phyloP scores from a whole-genome alignment of 2,888 invertebrate genomes.

The Oxyscelio sp. region DNA sequence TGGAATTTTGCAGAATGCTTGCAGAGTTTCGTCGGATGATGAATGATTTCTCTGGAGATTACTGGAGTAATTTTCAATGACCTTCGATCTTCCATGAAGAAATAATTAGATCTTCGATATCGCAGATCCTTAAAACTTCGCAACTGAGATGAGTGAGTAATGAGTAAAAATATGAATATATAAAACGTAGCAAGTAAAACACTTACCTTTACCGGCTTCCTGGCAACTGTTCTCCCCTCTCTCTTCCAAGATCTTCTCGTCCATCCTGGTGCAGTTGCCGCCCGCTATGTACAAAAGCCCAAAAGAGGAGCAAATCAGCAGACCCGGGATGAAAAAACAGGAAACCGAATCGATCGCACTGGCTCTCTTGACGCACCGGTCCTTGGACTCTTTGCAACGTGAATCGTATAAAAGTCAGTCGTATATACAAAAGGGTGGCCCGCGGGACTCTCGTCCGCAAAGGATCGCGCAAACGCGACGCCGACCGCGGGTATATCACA shows the following conservation, averaged over 20 bases:
- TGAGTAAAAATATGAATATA: too few species aligned
- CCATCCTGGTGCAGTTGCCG: constrained; percentile 88
- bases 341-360: constrained; percentile 19
- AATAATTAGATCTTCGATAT: too few species aligned
- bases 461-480: constrained; percentile 7
- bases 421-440: constrained; percentile 86
- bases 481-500: constrained; percentile 85
- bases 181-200: too few species aligned
- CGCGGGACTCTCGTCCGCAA: constrained; percentile 16
- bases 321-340: constrained; percentile 1
- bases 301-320: not conserved
- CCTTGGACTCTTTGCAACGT: constrained; percentile 82
- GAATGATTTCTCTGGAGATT: too few species aligned
- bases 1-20: too few species aligned
- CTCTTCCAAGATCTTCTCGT: constrained; percentile 92
- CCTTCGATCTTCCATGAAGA: too few species aligned
- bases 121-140: too few species aligned
- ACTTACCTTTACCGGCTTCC: constrained; percentile 52
- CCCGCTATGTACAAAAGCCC: constrained; percentile 20
- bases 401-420: constrained; percentile 88
- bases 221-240: constrained; percentile 89
- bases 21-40: too few species aligned
- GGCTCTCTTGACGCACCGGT: constrained; percentile 36
- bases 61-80: too few species aligned
- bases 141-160: too few species aligned